Conservation (phyloP, 2,888 invertebrate species). For the Papilio gigon region DNA sequence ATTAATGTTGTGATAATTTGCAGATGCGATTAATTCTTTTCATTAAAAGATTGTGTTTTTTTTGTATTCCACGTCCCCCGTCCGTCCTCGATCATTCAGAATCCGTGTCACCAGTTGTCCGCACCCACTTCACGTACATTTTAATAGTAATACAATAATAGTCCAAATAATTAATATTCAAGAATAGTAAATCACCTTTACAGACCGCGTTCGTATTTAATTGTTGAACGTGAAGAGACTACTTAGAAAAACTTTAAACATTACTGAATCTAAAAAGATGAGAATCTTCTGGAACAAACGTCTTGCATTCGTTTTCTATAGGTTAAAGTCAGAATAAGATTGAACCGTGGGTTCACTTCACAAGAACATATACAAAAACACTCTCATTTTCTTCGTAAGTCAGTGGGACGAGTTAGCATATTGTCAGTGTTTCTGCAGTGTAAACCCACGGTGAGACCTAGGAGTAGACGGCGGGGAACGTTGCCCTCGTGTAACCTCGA, state of each 20-base stretch:
- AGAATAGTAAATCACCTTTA: slow-evolving; percentile 15
- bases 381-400: too few relatives aligned
- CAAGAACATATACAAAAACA: too few relatives aligned
- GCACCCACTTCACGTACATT: background rate
- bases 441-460: background rate
- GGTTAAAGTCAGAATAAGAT: too few relatives aligned
- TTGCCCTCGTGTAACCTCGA: slow-evolving; percentile 16
- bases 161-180: background rate
- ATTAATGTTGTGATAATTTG: background rate
- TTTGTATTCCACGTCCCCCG: background rate
- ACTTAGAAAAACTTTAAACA: background rate
- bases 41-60: background rate
- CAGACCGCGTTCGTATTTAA: slow-evolving; percentile 2
- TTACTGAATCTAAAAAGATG: background rate
- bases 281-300: background rate
- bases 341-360: too few relatives aligned
- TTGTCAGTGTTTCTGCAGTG: too few relatives aligned
- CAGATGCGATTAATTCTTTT: background rate
- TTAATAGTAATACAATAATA: slow-evolving; percentile 7
- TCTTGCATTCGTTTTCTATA: background rate
- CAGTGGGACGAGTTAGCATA: too few relatives aligned
- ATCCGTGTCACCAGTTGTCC: background rate
- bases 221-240: slow-evolving; percentile 1
- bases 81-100: background rate
- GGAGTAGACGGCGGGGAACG: background rate